phyloP scores from a whole-genome alignment of 2,888 invertebrate species.

The Loripinus fragilis region DNA sequence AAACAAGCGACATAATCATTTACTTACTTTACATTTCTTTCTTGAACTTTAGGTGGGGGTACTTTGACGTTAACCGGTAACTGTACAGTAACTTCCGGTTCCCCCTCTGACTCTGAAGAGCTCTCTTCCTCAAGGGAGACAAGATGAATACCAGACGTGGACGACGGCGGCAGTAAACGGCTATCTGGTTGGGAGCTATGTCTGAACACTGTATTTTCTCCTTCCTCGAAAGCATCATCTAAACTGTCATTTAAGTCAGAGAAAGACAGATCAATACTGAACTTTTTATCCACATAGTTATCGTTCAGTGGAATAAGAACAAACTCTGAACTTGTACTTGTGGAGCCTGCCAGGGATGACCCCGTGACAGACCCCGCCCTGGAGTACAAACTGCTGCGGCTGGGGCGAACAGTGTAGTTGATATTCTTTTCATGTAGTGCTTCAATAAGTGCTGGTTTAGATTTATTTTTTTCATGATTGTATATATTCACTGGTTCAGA shows the following conservation, averaged over 20 bases:
- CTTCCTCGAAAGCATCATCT: slow-evolving; percentile 44
- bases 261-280: slow-evolving; percentile 20
- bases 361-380: slow-evolving; percentile 10
- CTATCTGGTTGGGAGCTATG: not conserved
- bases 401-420: slow-evolving; percentile 13
- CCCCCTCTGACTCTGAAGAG: slow-evolving; percentile 49
- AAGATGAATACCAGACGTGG: slow-evolving; percentile 36
- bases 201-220: slow-evolving; percentile 16
- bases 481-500: slow-evolving; percentile 59
- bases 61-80: too few species aligned
- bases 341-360: slow-evolving; percentile 25
- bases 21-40: too few species aligned
- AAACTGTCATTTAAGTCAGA: slow-evolving; percentile 26
- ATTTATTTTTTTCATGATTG: slow-evolving; percentile 57
- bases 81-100: not conserved
- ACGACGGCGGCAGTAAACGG: slow-evolving; percentile 34
- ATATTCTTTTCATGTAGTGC: slow-evolving; percentile 65
- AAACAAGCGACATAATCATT: too few species aligned
- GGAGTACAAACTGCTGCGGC: not conserved
- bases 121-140: slow-evolving; percentile 53
- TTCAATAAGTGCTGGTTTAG: slow-evolving; percentile 45
- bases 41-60: too few species aligned
- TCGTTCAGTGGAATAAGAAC: slow-evolving; percentile 48
- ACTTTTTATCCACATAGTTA: slow-evolving; percentile 19
- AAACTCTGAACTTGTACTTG: slow-evolving; percentile 29